Base-by-base conservation (phyloP, 2,113 vertebrate genomes). In the Noctilio leporinus region DNA sequence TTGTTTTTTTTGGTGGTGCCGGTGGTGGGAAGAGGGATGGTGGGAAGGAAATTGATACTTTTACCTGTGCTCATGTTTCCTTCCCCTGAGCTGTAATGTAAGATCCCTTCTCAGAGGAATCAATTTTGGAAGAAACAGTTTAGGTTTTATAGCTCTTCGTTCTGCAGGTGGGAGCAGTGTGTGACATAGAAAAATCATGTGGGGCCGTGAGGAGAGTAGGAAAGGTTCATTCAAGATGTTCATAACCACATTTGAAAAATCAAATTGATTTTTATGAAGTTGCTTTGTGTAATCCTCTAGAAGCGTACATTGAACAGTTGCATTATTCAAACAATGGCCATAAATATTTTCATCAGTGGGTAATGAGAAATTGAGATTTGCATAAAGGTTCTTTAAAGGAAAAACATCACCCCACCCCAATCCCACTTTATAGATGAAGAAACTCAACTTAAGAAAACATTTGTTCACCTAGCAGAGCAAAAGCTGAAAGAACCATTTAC, bases 151-250 rank as follows among this genome's bases (percentile, higher is more conserved):
- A 90, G 16, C 73, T 96, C 69, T 75, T 90, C 81, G 85, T 91
- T 76, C 9, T 38, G 55, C 69, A 96, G 95, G 90, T 95, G 93
- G 85, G 38, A 85, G 43, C 65, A 86, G 87, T 81, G 35, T 12
- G 3, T 95, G 67, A 64, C 59, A 72, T 22, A 38, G 51, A 96
- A 97, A 97, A 97, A 65, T 96, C 94, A 90, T 35, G 45, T 81
- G 72, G 57, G 94, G 28, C 16, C n/a, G 5, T 0, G 1, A 84
- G 33, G 65, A 96, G 45, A 72, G n/a, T 40, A 53, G 38, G 53
- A 51, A 77, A 72, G 70, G 40, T 53, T 12, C 55, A 45, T 51
- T 76, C 53, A 38, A 57, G 28, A 65, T 49, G 43, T 55, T 91
- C 62, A 80, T 51, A 55, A 72, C 17, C n/a, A 35, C 16, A 16